Base-by-base conservation (phyloP, 2,113 vertebrate genomes). In the Sebastes fasciatus region DNA sequence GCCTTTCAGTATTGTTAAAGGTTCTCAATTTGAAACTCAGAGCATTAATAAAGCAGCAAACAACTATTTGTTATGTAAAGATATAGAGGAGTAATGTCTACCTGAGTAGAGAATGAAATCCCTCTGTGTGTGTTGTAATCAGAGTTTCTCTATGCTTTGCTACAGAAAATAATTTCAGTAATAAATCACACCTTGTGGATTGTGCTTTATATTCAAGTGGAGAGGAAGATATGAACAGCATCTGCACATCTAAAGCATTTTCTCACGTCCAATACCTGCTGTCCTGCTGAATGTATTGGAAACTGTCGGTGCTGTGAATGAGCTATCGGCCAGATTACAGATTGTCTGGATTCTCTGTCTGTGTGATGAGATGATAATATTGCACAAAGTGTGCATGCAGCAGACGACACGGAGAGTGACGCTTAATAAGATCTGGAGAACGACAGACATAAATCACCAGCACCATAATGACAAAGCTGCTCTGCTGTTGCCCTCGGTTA, bases 381-480 rank as follows among this genome's bases (percentile, higher is more conserved):
- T 67, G 74, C 79, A 85, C 80, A 45, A 46, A 43, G 69, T 23
- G 60, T 48, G 69, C 61, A 34, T 48, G 69, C 61, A 34, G 55
- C 64, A 79, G 79, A 82, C 21, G 74, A 74, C 76, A 77, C 61
- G 19, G 48, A 70, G 83, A 80, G 79, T 78, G 93, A 90, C 87
- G 70, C 71, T 81, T 88, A 89, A 91, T 90, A 82, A 92, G 86
- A 90, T 82, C 72, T 70, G 63, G 77, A 80, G 81, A 79, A 79
- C 40, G 69, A 83, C 83, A n/a, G 63, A 79, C 80, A 89, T 92
- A 90, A 91, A 89, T 92, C 90, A 92, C 61, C 61, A 17, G 54
- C 71, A 19, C 14, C 55, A 3, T 58, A 26, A 70, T 79, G 82
- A 79, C 79, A 81, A 63, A 52, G 34, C 73, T 55, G 74, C 76